Conservation (phyloP, 2,888 invertebrate genomes). For the Cyaniris semiargus region DNA sequence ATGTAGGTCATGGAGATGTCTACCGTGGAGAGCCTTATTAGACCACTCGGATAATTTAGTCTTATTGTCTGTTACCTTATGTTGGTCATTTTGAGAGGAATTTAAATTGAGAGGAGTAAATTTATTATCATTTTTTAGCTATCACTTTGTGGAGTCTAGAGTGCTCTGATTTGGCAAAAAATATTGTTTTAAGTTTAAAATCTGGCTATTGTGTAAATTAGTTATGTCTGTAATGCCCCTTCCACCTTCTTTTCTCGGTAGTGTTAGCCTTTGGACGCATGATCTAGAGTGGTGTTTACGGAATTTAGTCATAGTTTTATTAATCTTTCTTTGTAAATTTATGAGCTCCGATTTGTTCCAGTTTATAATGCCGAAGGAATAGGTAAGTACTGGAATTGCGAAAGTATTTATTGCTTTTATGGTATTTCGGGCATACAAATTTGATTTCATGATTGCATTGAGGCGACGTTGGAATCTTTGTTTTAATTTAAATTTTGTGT, state of each 20-base stretch:
- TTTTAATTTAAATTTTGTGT: slow-evolving; percentile 33
- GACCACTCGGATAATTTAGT: neutral
- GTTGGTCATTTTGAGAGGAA: no score
- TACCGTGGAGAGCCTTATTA: neutral
- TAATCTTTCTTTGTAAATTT: slow-evolving; percentile 18
- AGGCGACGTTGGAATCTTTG: slow-evolving; percentile 27
- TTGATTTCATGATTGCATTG: slow-evolving; percentile 30
- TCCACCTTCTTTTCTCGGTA: no score
- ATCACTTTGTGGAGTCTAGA: no score
- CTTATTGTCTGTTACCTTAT: neutral
- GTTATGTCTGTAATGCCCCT: slow-evolving; percentile 30
- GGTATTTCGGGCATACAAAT: slow-evolving; percentile 32
- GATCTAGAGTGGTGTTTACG: slow-evolving; percentile 42
- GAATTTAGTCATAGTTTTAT: slow-evolving; percentile 30
- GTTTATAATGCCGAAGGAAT: slow-evolving; percentile 40
- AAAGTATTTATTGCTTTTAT: slow-evolving; percentile 37
- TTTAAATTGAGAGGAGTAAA: no score
- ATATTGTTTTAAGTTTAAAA: slow-evolving; percentile 9
- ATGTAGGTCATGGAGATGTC: neutral
- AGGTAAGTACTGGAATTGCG: slow-evolving; percentile 40
- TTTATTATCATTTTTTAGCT: no score
- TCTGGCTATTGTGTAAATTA: slow-evolving; percentile 28
- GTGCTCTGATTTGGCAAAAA: slow-evolving; percentile 12
- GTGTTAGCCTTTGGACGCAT: neutral
- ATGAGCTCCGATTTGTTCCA: slow-evolving; percentile 38